Percentiles rank a stretch among this genome's conserved stretches.
Conservation (phyloP, 2,797 vertebrate species). For the Coluber constrictor region DNA sequence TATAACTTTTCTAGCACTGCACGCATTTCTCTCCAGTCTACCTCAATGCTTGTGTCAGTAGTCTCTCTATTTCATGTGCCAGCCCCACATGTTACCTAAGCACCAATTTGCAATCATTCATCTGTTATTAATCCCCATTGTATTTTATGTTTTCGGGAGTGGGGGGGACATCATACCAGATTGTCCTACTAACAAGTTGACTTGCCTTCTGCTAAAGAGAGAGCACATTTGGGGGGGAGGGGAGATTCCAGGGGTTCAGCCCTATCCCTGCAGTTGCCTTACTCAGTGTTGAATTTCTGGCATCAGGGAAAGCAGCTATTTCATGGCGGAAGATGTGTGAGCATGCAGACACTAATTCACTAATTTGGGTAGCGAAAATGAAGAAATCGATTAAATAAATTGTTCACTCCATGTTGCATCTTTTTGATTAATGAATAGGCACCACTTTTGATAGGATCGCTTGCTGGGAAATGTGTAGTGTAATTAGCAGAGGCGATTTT, state of each 20-base stretch:
- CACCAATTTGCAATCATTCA: background rate
- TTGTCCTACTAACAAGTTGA: background rate
- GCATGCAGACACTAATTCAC: background rate
- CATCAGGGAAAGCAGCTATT: background rate
- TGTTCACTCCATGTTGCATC: background rate
- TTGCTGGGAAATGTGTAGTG: slow-evolving; percentile 16
- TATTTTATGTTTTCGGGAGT: background rate
- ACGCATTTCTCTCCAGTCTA: background rate
- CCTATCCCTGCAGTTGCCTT: background rate
- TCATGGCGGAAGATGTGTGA: background rate
- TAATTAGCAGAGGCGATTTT: slow-evolving; percentile 9
- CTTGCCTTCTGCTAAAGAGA: background rate
- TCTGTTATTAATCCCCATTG: background rate
- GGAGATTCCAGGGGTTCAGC: background rate
- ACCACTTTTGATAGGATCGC: background rate
- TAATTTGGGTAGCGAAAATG: background rate
- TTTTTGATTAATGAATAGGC: background rate
- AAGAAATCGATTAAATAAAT: background rate
- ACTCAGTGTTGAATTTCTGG: background rate
- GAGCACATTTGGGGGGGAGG: background rate
- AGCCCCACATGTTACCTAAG: background rate
- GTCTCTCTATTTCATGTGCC: background rate
- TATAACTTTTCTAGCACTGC: background rate
- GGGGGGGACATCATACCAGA: background rate
- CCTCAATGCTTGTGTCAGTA: background rate